A percentile compares a stretch with the other conserved stretches of the same genome.
These are phyloP conservation scores for Tachysurus fulvidraco DNA, from an alignment of 2,113 vertebrate species.

Conservation along the genomic window DNA sequence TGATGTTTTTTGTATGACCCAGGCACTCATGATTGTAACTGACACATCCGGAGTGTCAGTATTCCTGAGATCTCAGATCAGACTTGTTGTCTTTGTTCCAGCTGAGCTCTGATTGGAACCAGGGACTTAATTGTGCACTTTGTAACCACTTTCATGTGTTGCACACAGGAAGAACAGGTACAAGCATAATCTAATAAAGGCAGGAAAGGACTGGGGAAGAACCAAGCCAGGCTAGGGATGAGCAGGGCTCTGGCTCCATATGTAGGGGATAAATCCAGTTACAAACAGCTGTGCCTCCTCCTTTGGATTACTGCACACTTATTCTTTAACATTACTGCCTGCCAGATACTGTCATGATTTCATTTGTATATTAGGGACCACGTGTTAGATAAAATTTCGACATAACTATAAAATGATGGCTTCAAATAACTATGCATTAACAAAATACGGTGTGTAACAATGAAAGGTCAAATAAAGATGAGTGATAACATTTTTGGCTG, in stretches of 20 bases:
- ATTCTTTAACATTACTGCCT: slow-evolving; percentile 25
- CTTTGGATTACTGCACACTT: slow-evolving; percentile 19
- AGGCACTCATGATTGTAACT: slow-evolving; percentile 38
- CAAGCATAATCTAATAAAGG: slow-evolving; percentile 65
- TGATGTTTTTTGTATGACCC: slow-evolving; percentile 44
- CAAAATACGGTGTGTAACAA: slow-evolving; percentile 22
- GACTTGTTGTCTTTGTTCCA: slow-evolving; percentile 64
- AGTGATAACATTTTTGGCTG: slow-evolving; percentile 31
- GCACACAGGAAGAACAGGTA: slow-evolving; percentile 68
- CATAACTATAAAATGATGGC: slow-evolving; percentile 39
- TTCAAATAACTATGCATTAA: background rate
- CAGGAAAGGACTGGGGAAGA: slow-evolving; percentile 38
- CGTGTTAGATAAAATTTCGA: slow-evolving; percentile 34
- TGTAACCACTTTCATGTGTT: slow-evolving; percentile 74
- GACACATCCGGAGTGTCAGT: slow-evolving; percentile 36
- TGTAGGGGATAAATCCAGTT: slow-evolving; percentile 47
- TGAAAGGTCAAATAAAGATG: slow-evolving; percentile 22
- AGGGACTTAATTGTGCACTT: slow-evolving; percentile 69
- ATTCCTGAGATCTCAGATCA: slow-evolving; percentile 42
- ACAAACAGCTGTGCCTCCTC: slow-evolving; percentile 34
- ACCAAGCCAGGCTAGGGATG: slow-evolving; percentile 58
- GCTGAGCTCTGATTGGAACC: slow-evolving; percentile 72
- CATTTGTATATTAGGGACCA: slow-evolving; percentile 37
- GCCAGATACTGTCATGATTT: slow-evolving; percentile 43
- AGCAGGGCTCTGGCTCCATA: slow-evolving; percentile 44